Evolutionary conservation across 2,888 invertebrate genomes (phyloP), one percentile per base, ranked within the genome.

Genomic region (Pheosia gnoma): DNA sequence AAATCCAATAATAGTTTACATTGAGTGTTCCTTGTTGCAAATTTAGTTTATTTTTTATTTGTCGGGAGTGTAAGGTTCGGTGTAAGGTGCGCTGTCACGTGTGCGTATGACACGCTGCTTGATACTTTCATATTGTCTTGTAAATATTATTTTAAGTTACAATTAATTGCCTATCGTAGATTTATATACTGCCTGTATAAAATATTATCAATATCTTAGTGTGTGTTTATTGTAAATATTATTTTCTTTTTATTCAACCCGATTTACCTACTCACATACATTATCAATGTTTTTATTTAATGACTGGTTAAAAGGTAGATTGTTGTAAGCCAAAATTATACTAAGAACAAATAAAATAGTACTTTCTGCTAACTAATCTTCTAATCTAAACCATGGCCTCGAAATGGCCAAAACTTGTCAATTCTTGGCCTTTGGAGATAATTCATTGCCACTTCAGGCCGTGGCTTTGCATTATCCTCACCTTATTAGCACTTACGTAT

Each of bases 111-210:
- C 58, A 66, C 67, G 54, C 61, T 60, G 67, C 64, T 70, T 38
- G 52, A 45, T 65, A 63, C 65, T 59, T 62, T 56, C 57, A 37
- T 63, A 62, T 59, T 62, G 58, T 69, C 68, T 70, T 77, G 77
- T 77, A 78, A 65, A 77, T 77, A 77, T 69, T 66, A 70, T 62
- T 1, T 59, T 78, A 74, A 68, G 68, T 75, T 69, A 72, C 65
- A 54, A 55, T 68, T 68, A 58, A 36, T 58, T 38, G 7, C 8
- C 45, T n/a, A 57, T 59, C 57, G 59, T 63, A 47, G 52, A 39
- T 65, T 63, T 52, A 62, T 57, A 60, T 37, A 57, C 66, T 77
- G 65, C 66, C 68, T 74, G 57, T 68, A 57, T 57, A 65, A 66
- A 70, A 63, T 59, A 53, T 51, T 61, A 53, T 53, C 60, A 56